Evolutionary conservation across 2,113 vertebrate genomes (phyloP).

Genomic region (Perca flavescens): DNA sequence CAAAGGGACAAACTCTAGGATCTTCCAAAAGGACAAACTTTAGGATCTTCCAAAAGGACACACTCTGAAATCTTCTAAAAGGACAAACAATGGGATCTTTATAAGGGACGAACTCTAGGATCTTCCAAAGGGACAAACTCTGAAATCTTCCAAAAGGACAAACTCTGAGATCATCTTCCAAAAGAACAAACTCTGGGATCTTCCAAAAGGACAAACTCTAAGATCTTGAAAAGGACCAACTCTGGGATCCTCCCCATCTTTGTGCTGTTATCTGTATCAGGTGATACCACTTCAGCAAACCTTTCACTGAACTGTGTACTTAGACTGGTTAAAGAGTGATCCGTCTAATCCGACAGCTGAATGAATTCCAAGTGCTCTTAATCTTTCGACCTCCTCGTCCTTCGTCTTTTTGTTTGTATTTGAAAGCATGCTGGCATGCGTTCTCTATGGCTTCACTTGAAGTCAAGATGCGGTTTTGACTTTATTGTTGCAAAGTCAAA

Average conservation of each 20-base stretch:
- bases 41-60: no score
- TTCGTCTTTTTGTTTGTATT: constrained; percentile 3
- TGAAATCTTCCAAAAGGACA: no score
- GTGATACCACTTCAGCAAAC: not conserved
- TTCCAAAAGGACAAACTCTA: not conserved
- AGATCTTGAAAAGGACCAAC: no score
- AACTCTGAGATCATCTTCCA: no score
- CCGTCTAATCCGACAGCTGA: constrained; percentile 9
- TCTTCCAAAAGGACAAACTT: no score
- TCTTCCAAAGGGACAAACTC: no score
- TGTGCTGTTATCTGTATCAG: not conserved
- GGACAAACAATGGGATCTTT: no score
- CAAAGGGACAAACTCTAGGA: no score
- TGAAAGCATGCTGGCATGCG: constrained; percentile 72
- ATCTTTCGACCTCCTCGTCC: constrained; percentile 20
- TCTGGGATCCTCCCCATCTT: not conserved
- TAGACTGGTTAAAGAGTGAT: not conserved
- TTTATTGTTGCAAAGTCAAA: constrained; percentile 15
- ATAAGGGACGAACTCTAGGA: no score
- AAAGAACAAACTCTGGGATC: not conserved
- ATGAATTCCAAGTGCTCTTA: constrained; percentile 70
- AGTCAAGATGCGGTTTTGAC: constrained; percentile 51
- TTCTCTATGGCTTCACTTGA: constrained; percentile 63
- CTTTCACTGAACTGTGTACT: not conserved
- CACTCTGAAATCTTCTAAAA: no score